A percentile compares a stretch with the other conserved stretches of the same genome.
These are phyloP conservation scores for Papilio demoleus DNA, from an alignment of 2,888 invertebrate genomes.

Conservation along the genomic window DNA sequence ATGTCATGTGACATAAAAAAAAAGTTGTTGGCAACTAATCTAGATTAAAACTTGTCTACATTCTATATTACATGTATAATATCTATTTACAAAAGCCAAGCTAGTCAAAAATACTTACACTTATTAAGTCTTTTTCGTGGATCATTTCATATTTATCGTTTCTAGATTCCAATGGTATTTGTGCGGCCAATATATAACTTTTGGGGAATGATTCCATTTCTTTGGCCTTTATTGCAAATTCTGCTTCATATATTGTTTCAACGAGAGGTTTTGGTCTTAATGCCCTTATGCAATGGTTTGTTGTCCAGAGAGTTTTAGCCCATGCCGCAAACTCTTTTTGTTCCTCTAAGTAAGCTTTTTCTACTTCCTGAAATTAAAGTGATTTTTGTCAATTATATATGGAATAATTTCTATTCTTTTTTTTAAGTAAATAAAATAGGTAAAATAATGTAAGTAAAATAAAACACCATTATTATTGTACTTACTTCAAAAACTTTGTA, in stretches of 20 bases:
- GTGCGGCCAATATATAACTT: conserved; percentile 62
- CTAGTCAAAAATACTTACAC: conserved; percentile 56
- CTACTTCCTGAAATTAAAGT: conserved; percentile 53
- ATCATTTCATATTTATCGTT: conserved; percentile 52
- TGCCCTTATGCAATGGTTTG: conserved; percentile 61
- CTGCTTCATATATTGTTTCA: conserved; percentile 67
- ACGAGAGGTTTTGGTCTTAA: conserved; percentile 63
- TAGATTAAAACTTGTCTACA: too few species aligned
- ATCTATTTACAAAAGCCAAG: too few species aligned
- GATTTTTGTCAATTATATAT: too few species aligned
- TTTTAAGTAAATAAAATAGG: too few species aligned
- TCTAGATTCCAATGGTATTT: conserved; percentile 59
- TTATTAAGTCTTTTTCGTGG: conserved; percentile 56
- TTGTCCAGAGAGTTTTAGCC: conserved; percentile 66
- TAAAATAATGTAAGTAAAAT: too few species aligned
- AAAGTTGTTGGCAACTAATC: too few species aligned
- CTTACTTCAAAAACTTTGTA: conserved; percentile 61
- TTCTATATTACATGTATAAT: too few species aligned
- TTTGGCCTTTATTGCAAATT: conserved; percentile 58
- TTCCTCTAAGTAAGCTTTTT: conserved; percentile 62
- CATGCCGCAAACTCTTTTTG: conserved; percentile 69
- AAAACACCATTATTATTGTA: not conserved
- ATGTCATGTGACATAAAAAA: too few species aligned
- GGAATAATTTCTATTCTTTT: too few species aligned
- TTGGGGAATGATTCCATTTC: conserved; percentile 60